Conservation (phyloP, 2,888 invertebrate genomes). For the Synanthedon vespiformis region DNA sequence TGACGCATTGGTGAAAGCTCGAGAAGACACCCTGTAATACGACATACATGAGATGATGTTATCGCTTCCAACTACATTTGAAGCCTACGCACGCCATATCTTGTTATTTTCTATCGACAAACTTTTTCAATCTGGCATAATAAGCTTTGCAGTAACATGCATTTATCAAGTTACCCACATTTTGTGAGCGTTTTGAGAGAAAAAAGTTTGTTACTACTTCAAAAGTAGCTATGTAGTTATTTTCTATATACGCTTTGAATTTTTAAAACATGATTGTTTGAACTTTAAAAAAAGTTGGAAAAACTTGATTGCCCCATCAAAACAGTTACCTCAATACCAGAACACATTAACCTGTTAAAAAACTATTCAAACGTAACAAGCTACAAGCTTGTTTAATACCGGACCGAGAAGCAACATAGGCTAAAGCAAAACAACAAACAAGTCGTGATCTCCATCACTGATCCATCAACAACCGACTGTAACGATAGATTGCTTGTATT, state of each 20-base stretch:
- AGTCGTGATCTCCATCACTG: conserved; percentile 62
- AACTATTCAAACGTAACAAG: conserved; percentile 57
- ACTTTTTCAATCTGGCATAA: not conserved
- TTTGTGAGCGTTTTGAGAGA: too few relatives aligned
- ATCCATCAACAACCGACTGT: conserved; percentile 53
- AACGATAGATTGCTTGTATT: conserved; percentile 61
- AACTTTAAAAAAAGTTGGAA: too few relatives aligned
- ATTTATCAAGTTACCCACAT: too few relatives aligned
- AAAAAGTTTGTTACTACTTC: too few relatives aligned
- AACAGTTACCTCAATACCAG: too few relatives aligned
- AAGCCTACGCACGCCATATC: conserved; percentile 51
- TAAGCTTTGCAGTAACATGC: too few relatives aligned
- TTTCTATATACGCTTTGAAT: too few relatives aligned
- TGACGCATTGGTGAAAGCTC: conserved; percentile 62
- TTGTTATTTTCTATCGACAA: conserved; percentile 23
- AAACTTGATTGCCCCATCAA: too few relatives aligned
- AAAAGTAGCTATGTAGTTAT: too few relatives aligned
- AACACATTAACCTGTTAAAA: conserved; percentile 43
- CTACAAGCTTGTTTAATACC: conserved; percentile 29
- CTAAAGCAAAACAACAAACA: conserved; percentile 55
- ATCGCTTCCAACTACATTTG: conserved; percentile 36
- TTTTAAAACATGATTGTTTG: too few relatives aligned
- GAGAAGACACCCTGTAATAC: conserved; percentile 47
- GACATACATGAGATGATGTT: conserved; percentile 44
- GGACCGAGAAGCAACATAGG: conserved; percentile 44